phyloP scores from a whole-genome alignment of 2,888 invertebrate species.

The Bruchidius siliquastri region DNA sequence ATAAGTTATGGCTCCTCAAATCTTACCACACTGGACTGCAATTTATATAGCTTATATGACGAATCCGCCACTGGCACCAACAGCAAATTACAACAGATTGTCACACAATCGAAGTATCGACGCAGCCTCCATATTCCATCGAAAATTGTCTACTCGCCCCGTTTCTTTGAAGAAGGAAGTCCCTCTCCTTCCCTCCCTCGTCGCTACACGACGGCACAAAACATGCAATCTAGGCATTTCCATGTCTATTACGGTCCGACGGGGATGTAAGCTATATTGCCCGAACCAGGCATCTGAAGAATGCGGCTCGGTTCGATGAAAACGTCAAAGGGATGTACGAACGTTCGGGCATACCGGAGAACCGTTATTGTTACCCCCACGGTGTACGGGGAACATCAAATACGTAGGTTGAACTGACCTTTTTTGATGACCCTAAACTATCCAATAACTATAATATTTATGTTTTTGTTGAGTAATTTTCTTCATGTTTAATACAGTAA shows the following conservation, averaged over 20 bases:
- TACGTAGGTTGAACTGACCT: too few relatives aligned
- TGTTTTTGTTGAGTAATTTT: too few relatives aligned
- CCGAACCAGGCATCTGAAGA: slow-evolving; percentile 2
- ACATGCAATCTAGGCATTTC: slow-evolving; percentile 39
- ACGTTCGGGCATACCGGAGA: not conserved
- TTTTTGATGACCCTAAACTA: too few relatives aligned
- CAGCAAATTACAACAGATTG: not conserved
- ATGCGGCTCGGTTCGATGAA: not conserved
- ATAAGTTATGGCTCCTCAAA: too few relatives aligned
- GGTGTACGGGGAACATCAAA: not conserved
- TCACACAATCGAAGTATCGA: not conserved
- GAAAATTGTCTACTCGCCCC: not conserved
- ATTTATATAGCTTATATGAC: too few relatives aligned
- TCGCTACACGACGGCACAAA: slow-evolving; percentile 18
- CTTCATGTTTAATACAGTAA: too few relatives aligned
- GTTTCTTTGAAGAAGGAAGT: not conserved
- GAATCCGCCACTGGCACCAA: not conserved
- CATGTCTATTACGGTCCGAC: slow-evolving; percentile 36
- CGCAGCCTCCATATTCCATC: not conserved
- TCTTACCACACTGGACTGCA: too few relatives aligned
- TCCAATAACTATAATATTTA: too few relatives aligned
- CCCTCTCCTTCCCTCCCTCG: slow-evolving; percentile 15
- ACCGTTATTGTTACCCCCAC: not conserved
- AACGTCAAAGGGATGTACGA: not conserved
- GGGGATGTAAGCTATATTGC: slow-evolving; percentile 29